These are phyloP conservation scores for Lepetodrilus schrolli DNA, from an alignment of 2,888 invertebrate genomes.

Conservation along the genomic window DNA sequence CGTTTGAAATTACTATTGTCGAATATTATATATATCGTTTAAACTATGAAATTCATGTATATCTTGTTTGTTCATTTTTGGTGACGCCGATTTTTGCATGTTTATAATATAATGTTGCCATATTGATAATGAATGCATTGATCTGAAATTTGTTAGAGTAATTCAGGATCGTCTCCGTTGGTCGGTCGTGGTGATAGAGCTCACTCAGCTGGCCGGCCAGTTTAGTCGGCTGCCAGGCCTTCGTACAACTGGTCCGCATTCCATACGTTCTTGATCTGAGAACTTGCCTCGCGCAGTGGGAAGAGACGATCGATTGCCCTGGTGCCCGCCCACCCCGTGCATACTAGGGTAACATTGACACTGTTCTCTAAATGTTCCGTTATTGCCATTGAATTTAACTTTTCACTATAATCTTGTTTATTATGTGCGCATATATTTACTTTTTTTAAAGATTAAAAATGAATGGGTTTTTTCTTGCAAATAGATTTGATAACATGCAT, in stretches of 20 bases:
- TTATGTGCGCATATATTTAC: conserved; percentile 16
- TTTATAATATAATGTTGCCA: no score
- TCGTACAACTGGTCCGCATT: neutral
- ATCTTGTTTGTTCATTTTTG: conserved; percentile 1
- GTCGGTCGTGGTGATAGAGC: neutral
- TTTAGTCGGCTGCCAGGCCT: neutral
- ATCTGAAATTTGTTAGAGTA: conserved; percentile 18
- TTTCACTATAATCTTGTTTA: conserved; percentile 14
- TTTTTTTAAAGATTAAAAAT: no score
- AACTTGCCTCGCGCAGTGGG: neutral
- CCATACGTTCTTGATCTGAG: neutral
- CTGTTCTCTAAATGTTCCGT: neutral
- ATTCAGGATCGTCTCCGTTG: neutral
- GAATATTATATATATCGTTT: conserved; percentile 18
- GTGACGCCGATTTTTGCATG: no score
- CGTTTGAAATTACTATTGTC: no score
- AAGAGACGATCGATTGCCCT: neutral
- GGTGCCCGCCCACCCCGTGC: neutral
- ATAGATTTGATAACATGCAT: conserved; percentile 19
- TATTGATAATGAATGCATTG: no score
- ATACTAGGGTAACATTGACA: conserved; percentile 11
- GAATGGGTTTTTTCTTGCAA: conserved; percentile 18
- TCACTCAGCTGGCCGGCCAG: neutral
- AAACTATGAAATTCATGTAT: conserved; percentile 13
- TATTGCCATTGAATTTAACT: neutral